Conservation (phyloP, 2,113 vertebrate species). For the Picathartes gymnocephalus region DNA sequence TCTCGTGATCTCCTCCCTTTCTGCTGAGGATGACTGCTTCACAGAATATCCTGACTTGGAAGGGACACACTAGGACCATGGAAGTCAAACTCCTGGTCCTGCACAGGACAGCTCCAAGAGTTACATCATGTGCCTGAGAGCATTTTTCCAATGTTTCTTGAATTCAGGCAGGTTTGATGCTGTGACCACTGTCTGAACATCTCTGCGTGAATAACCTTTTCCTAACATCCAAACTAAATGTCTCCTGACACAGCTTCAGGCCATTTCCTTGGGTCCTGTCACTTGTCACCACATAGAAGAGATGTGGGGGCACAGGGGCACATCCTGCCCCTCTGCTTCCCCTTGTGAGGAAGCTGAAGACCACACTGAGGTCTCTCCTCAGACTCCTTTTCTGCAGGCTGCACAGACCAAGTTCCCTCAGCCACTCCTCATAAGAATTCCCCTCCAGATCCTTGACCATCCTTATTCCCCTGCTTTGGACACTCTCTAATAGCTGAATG, state of each 20-base stretch:
- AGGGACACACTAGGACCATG: neutral
- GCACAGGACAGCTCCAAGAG: neutral
- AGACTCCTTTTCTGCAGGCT: neutral
- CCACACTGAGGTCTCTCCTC: neutral
- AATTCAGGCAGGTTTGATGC: neutral
- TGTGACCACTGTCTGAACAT: neutral
- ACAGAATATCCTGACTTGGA: neutral
- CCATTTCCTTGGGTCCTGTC: neutral
- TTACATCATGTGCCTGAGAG: neutral
- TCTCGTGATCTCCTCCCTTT: neutral
- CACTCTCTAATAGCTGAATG: neutral
- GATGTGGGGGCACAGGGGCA: too few species aligned
- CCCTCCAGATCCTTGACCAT: neutral
- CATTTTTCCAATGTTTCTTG: neutral
- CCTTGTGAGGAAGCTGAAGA: neutral
- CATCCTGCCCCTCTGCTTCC: neutral
- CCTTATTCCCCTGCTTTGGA: neutral
- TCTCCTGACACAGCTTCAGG: neutral
- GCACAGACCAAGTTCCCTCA: neutral
- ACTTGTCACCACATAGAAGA: neutral
- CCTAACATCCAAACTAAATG: neutral
- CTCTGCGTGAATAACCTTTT: neutral
- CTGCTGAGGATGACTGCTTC: neutral
- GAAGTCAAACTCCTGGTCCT: neutral
- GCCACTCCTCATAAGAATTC: neutral